phyloP scores from a whole-genome alignment of 1,140 invertebrate species.

The Drosophila nigromelanica region DNA sequence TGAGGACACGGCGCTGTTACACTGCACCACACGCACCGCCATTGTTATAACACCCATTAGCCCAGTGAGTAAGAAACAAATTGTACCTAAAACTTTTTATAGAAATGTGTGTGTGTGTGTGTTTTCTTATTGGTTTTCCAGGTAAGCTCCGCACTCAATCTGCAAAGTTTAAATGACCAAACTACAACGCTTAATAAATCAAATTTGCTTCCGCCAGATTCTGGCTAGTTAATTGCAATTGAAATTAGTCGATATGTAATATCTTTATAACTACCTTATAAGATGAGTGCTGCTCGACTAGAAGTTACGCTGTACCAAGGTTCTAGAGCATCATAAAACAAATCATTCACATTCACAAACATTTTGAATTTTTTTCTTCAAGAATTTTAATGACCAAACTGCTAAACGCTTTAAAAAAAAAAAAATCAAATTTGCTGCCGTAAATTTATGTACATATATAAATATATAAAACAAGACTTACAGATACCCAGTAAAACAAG shows the following conservation, averaged over 20 bases:
- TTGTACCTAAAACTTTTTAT: neutral
- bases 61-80: constrained; percentile 62
- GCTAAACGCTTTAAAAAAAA: constrained; percentile 31
- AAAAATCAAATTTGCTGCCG: constrained; percentile 61
- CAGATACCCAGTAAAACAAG: constrained; percentile 32
- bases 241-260: constrained; percentile 61
- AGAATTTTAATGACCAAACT: constrained; percentile 42
- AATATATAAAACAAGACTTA: constrained; percentile 23
- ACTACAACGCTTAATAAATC: constrained; percentile 69
- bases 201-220: constrained; percentile 66
- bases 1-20: constrained; percentile 85
- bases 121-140: constrained; percentile 20
- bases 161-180: constrained; percentile 83
- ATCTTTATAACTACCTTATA: constrained; percentile 23
- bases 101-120: neutral
- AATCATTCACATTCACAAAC: constrained; percentile 24
- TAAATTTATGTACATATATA: constrained; percentile 31
- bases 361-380: constrained; percentile 23
- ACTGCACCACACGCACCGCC: constrained; percentile 82
- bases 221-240: constrained; percentile 73
- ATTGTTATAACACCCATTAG: constrained; percentile 85
- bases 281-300: constrained; percentile 9
- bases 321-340: constrained; percentile 28
- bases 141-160: constrained; percentile 83
- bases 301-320: constrained; percentile 34